These are phyloP conservation scores for Acomys russatus DNA, from an alignment of 2,797 vertebrate species.

Conservation along the genomic window DNA sequence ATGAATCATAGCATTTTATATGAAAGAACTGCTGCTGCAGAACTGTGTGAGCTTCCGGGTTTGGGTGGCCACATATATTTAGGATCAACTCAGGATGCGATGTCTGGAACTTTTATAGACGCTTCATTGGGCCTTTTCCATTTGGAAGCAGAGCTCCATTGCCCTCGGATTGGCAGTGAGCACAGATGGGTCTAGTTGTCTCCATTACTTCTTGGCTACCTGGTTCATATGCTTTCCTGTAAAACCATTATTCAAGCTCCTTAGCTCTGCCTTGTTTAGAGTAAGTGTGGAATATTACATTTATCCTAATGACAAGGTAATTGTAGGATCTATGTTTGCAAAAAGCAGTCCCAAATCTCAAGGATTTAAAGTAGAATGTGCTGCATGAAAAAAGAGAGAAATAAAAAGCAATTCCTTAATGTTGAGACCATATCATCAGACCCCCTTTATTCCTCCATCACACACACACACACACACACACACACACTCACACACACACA, in stretches of 20 bases:
- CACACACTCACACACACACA: not conserved
- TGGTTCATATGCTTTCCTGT: not conserved
- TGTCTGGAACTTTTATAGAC: not conserved
- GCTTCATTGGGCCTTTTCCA: not conserved
- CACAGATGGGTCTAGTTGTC: not conserved
- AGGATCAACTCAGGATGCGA: not conserved
- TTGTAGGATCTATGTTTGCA: slow-evolving; percentile 18
- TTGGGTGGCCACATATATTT: not conserved
- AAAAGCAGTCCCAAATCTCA: not conserved
- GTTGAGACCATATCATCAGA: not conserved
- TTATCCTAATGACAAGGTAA: slow-evolving; percentile 47
- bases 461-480: not conserved
- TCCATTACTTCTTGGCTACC: not conserved
- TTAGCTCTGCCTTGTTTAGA: slow-evolving; percentile 51
- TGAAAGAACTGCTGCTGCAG: not conserved
- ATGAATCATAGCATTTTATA: not conserved
- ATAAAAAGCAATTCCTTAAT: not conserved
- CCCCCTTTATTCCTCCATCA: not conserved
- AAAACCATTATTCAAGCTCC: not conserved
- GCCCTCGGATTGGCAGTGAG: not conserved
- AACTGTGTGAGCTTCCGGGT: not conserved
- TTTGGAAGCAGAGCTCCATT: not conserved
- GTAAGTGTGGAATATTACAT: slow-evolving; percentile 23
- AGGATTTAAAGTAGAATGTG: slow-evolving; percentile 26
- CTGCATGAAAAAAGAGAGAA: not conserved